Base-by-base conservation (phyloP, 2,888 invertebrate genomes). In the Stratiomys singularior region DNA sequence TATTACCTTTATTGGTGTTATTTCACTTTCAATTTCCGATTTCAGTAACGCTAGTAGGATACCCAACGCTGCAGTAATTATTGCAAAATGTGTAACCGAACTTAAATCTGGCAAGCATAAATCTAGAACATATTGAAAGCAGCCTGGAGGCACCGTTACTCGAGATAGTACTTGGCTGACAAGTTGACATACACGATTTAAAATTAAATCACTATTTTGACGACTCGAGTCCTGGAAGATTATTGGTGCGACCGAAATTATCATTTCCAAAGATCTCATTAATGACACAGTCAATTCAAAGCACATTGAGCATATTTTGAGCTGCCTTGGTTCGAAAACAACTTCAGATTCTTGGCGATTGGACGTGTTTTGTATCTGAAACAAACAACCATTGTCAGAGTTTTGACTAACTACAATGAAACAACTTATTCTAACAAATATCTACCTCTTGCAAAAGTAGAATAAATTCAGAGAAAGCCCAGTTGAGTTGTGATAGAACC, bases 381-480 rank as follows among this genome's bases (percentile, higher is more conserved):
- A 37, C 7, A 52, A 52, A 52, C 13, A 52, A 52, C 7, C 15
- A 1, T 60, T 60, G 4, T 52, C 15, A 52, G 18, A 52, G 52
- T 58, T 58, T 58, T 58, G 9, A 58, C 18, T 13, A 18, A 21
- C 11, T 58, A 21, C 9, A 21, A 58, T n/a, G 21, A 18, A 56
- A 13, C n/a, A 1, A n/a, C 4, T 11, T 27, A n/a, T n/a, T n/a
- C n/a, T n/a, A n/a, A n/a, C n/a, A n/a, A n/a, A 47, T 47, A 28
- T 52, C 77, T 83, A 92, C 92, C 89, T 95, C 95, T 85, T 95
- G 95, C 83, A 95, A 89, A 89, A 95, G 91, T 27, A 94, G 92
- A 80, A 95, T 93, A 83, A 95, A 95, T 84, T 96, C 95, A 0
- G 95, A 95, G 84, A 95, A 95, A 0, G 94, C 93, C 95, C 95